Conservation (phyloP, 2,113 vertebrate genomes). For the Dasyurus viverrinus region DNA sequence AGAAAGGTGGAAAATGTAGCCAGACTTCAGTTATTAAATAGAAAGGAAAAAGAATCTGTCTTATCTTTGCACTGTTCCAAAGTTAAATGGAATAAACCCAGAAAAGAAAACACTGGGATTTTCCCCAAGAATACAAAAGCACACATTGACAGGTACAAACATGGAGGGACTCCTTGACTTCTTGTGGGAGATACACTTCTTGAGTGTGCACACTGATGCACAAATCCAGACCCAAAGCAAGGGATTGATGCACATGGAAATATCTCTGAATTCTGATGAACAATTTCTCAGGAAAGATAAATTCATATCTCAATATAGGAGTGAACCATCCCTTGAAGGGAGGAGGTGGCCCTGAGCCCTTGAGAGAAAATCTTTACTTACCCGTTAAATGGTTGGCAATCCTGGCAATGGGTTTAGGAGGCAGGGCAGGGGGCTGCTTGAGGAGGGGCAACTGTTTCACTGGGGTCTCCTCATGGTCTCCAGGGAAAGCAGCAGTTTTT, state of each 20-base stretch:
- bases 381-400: constrained; percentile 96
- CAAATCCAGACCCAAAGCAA: constrained; percentile 29
- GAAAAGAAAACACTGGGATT: not conserved
- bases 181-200: not conserved
- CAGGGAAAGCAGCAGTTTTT: constrained; percentile 92
- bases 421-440: constrained; percentile 98
- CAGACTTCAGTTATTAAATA: constrained; percentile 6
- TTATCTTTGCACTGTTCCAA: constrained; percentile 19
- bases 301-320: not conserved
- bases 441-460: constrained; percentile 94
- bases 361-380: constrained; percentile 83
- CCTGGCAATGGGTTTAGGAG: constrained; percentile 97
- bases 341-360: constrained; percentile 25
- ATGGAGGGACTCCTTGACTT: not conserved
- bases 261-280: not conserved
- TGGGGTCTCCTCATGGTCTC: constrained; percentile 94
- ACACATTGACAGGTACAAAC: constrained; percentile 31
- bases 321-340: constrained; percentile 65
- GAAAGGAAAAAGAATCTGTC: not conserved
- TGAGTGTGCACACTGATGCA: constrained; percentile 51
- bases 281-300: constrained; percentile 4
- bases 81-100: not conserved
- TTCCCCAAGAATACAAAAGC: constrained; percentile 27
- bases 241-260: constrained; percentile 57
- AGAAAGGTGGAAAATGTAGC: constrained; percentile 24